Percentiles rank a stretch among this genome's conserved stretches.
Conservation (phyloP, 2,113 vertebrate species). For the Guaruba guarouba region DNA sequence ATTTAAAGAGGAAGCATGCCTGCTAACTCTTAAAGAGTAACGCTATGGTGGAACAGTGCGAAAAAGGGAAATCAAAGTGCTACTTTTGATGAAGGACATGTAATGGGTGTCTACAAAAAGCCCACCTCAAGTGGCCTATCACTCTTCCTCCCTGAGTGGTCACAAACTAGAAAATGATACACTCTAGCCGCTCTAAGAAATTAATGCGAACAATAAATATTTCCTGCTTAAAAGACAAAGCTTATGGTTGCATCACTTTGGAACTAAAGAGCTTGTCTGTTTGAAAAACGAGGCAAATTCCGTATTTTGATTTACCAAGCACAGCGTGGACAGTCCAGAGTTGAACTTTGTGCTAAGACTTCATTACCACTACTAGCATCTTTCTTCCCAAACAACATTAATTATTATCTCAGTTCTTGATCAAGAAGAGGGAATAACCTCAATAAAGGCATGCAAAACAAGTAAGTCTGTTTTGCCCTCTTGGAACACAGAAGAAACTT, state of each 20-base stretch:
- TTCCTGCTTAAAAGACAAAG: background rate
- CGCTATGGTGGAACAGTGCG: background rate
- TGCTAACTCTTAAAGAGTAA: background rate
- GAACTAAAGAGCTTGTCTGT: background rate
- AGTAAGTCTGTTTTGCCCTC: background rate
- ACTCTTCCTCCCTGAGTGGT: background rate
- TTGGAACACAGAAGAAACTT: background rate
- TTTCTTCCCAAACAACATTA: background rate
- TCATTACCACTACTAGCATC: background rate
- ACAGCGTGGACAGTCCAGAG: background rate
- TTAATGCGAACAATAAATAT: background rate
- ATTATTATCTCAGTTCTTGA: background rate
- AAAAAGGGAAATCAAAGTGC: background rate
- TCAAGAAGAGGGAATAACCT: background rate
- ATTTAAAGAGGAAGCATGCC: background rate
- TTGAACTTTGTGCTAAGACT: background rate
- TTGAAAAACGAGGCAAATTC: background rate
- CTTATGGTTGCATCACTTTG: background rate
- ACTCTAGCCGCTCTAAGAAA: background rate
- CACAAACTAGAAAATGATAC: background rate
- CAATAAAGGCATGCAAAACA: background rate
- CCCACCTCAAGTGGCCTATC: background rate
- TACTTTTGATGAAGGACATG: background rate
- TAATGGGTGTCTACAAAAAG: background rate
- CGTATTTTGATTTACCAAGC: background rate